A percentile compares a stretch with the other conserved stretches of the same genome.
These are phyloP conservation scores for Parotocinclus haroldoi DNA, from an alignment of 2,797 vertebrate genomes.

Conservation along the genomic window DNA sequence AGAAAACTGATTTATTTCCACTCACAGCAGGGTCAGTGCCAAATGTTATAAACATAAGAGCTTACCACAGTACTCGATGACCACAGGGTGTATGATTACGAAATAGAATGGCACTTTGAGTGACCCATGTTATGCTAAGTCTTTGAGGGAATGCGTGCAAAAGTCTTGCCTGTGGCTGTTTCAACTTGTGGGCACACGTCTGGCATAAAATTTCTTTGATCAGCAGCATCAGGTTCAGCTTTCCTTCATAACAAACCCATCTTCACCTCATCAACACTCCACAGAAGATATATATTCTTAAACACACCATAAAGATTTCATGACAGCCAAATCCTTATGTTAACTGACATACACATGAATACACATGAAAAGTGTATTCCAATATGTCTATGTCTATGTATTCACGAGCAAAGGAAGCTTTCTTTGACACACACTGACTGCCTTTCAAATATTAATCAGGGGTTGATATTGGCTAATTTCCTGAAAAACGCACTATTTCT, in stretches of 20 bases:
- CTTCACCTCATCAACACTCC: not conserved
- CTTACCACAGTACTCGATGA: too few relatives aligned
- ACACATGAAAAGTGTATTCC: not conserved
- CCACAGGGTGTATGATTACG: too few relatives aligned
- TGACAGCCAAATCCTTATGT: slow-evolving; percentile 19
- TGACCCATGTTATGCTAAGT: not conserved
- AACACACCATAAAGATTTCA: not conserved
- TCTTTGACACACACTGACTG: not conserved
- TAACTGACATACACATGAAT: slow-evolving; percentile 1
- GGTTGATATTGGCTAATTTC: too few relatives aligned
- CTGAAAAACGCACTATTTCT: too few relatives aligned
- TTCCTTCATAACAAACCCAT: not conserved
- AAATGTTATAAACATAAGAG: too few relatives aligned
- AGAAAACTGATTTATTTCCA: not conserved
- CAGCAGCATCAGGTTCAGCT: slow-evolving; percentile 3
- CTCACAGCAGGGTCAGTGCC: not conserved
- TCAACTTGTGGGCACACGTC: slow-evolving; percentile 5
- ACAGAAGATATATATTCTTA: not conserved
- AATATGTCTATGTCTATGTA: not conserved
- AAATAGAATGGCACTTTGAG: not conserved
- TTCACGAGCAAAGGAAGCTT: not conserved
- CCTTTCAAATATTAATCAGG: too few relatives aligned
- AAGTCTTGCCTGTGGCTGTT: slow-evolving; percentile 9
- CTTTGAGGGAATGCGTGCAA: slow-evolving; percentile 15
- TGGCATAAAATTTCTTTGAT: slow-evolving; percentile 13